Evolutionary conservation across 1,140 invertebrate genomes (phyloP).

Genomic region (Hirudo medicinalis): DNA sequence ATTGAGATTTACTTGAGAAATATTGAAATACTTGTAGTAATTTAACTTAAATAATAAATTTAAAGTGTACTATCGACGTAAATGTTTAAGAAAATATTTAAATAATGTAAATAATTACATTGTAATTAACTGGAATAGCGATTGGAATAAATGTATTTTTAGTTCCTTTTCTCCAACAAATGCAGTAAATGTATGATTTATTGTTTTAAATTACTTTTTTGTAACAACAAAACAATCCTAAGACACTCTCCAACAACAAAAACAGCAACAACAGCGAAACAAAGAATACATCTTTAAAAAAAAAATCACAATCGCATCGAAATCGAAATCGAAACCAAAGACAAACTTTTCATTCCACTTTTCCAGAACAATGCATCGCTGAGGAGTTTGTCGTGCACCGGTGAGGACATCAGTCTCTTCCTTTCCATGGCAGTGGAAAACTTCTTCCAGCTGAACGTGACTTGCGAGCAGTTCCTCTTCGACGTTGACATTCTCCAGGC

Average conservation of each 20-base stretch:
- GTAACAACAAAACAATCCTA: neutral
- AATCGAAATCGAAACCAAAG: neutral
- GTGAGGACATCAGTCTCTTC: conserved; percentile 6
- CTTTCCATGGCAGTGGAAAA: neutral
- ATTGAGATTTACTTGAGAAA: too few relatives aligned
- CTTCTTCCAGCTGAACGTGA: neutral
- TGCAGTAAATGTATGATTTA: too few relatives aligned
- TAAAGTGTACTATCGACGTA: too few relatives aligned
- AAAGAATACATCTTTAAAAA: neutral
- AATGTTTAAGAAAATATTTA: too few relatives aligned
- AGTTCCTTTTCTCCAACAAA: too few relatives aligned
- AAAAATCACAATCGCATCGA: neutral
- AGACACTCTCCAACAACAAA: neutral
- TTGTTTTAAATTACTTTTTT: too few relatives aligned
- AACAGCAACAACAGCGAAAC: neutral
- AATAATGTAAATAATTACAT: too few relatives aligned
- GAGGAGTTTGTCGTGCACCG: neutral
- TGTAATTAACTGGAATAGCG: too few relatives aligned
- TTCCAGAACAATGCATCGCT: neutral
- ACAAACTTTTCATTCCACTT: neutral
- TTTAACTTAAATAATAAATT: too few relatives aligned
- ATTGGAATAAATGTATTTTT: too few relatives aligned
- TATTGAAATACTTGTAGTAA: too few relatives aligned
- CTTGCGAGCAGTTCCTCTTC: neutral
- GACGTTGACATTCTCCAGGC: conserved; percentile 3